Percentiles rank a stretch among this genome's conserved stretches.
Conservation (phyloP, 2,797 vertebrate species). For the Sebastolobus altivelis region DNA sequence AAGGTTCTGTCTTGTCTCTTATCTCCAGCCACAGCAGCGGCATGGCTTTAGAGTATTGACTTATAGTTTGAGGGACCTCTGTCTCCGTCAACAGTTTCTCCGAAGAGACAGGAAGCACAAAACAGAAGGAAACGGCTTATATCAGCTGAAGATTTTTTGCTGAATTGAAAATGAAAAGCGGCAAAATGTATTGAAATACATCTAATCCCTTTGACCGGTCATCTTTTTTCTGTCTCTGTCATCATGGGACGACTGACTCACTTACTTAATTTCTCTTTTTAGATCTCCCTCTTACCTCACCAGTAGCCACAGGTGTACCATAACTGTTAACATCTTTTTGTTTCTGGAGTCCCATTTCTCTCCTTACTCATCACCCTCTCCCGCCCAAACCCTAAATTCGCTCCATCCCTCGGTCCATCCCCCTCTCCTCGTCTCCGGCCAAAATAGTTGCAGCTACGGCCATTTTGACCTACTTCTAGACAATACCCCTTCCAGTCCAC, state of each 20-base stretch:
- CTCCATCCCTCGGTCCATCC: slow-evolving; percentile 37
- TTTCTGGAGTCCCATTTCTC: slow-evolving; percentile 14
- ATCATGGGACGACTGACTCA: slow-evolving; percentile 12
- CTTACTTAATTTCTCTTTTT: slow-evolving; percentile 14
- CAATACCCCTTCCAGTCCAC: slow-evolving; percentile 51
- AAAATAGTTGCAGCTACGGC: slow-evolving; percentile 58
- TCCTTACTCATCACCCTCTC: slow-evolving; percentile 16
- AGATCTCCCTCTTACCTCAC: slow-evolving; percentile 10
- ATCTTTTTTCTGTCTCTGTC: slow-evolving; percentile 7
- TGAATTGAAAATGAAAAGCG: slow-evolving; percentile 51
- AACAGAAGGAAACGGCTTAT: slow-evolving; percentile 54
- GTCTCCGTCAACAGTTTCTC: slow-evolving; percentile 54
- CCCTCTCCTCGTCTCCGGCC: slow-evolving; percentile 38
- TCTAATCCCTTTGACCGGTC: slow-evolving; percentile 40
- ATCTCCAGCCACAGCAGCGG: slow-evolving; percentile 67
- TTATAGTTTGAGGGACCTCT: slow-evolving; percentile 59
- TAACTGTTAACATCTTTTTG: slow-evolving; percentile 33
- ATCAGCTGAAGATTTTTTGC: slow-evolving; percentile 58
- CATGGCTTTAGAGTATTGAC: slow-evolving; percentile 53
- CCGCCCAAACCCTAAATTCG: slow-evolving; percentile 7
- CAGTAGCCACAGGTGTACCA: slow-evolving; percentile 29
- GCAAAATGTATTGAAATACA: slow-evolving; percentile 55
- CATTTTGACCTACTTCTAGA: slow-evolving; percentile 80
- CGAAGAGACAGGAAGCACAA: slow-evolving; percentile 52
- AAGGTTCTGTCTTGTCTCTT: slow-evolving; percentile 63